Percentiles rank a stretch among this genome's conserved stretches.
phyloP scores from a whole-genome alignment of 2,888 invertebrate species.

The Tenthredo mesomela region DNA sequence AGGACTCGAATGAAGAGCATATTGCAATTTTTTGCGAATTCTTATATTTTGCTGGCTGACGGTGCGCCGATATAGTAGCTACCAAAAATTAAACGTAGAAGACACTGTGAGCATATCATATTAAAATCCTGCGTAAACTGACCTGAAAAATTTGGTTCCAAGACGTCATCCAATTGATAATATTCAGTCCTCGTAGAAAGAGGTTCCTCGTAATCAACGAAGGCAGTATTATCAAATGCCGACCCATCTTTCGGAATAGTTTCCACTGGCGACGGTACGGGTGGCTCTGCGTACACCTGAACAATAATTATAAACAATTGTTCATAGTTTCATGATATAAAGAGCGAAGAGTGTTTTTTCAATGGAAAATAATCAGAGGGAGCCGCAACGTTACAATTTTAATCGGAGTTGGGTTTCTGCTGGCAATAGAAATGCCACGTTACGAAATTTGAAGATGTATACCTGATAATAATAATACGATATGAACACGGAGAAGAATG shows the following conservation, averaged over 20 bases:
- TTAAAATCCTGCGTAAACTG: constrained; percentile 27
- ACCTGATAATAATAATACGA: background rate
- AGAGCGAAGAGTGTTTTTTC: background rate
- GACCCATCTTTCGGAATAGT: constrained; percentile 72
- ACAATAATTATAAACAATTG: constrained; percentile 54
- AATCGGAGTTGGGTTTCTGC: background rate
- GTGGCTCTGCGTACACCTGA: constrained; percentile 74
- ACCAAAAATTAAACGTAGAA: background rate
- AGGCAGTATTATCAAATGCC: constrained; percentile 87
- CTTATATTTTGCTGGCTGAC: background rate
- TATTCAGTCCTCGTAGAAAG: constrained; percentile 88
- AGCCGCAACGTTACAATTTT: background rate
- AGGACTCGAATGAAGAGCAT: background rate
- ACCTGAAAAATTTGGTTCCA: constrained; percentile 72
- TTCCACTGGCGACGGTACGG: constrained; percentile 67
- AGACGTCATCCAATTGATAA: constrained; percentile 82
- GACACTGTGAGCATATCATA: background rate
- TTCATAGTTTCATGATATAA: background rate
- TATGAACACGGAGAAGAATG: too few species aligned
- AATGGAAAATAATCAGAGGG: background rate
- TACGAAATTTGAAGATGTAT: background rate
- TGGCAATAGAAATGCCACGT: background rate
- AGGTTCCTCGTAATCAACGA: constrained; percentile 91
- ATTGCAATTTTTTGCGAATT: background rate
- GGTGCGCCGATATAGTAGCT: background rate